Base-by-base conservation (phyloP, 2,797 vertebrate species). In the Huso huso region DNA sequence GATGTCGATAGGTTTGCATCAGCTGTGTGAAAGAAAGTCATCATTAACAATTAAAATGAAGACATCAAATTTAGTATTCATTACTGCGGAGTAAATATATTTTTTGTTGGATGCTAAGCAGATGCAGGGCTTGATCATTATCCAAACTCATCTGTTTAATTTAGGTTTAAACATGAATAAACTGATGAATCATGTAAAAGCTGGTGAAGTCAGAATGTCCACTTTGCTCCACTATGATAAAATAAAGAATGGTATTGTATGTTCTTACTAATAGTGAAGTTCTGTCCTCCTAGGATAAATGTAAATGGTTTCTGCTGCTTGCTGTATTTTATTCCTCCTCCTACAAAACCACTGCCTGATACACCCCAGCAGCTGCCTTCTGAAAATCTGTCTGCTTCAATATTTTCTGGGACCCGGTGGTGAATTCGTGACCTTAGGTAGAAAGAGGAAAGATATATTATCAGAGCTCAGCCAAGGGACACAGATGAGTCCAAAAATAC, bases 211-310 rank as follows among this genome's bases (percentile, higher is more conserved):
- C 2, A 37, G 23, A 37, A 37, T 37, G 23, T 37, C 23, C 23
- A 37, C 23, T 37, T 37, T 37, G 23, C 23, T 37, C 2, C 23
- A 37, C 23, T 37, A 37, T 37, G 23, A 37, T 37, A 37, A 37
- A 37, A 3, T 37, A 37, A 37, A 37, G 2, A 37, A 4, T 37
- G 0, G 0, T 37, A 37, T 37, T 37, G 23, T 37, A 4, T 3
- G 2, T 51, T 67, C 92, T 81, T 84, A 97, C 96, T 77, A 84
- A 87, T 78, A 50, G 71, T 80, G 73, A 98, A 92, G 57, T 80
- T 75, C 64, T 93, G 90, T 63, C 91, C 93, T 74, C 94, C 95
- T 15, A 97, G 78, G 52, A 72, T 84, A 13, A 93, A 87, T 2
- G 80, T 76, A 61, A 91, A 90, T 60, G 61, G 85, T 48, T 70